phyloP scores from a whole-genome alignment of 2,888 invertebrate genomes.

The Drosophila paranaensis region DNA sequence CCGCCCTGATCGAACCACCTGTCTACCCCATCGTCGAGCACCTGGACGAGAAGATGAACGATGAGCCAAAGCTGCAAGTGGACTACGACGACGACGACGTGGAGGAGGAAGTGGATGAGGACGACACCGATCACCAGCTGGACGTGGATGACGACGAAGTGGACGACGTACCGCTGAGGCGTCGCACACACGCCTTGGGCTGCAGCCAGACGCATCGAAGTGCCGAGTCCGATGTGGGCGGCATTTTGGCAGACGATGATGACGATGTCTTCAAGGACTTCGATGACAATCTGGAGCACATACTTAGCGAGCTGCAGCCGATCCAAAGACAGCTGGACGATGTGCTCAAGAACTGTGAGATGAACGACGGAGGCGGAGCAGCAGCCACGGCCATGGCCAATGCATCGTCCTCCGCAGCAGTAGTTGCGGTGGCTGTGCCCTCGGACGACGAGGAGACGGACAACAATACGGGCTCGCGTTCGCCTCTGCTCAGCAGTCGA shows the following conservation, averaged over 20 bases:
- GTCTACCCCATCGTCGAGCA: conserved; percentile 94
- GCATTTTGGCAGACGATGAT: conserved; percentile 74
- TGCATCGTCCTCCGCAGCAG: neutral
- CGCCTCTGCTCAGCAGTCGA: conserved; percentile 87
- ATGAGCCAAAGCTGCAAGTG: conserved; percentile 85
- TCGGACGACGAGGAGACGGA: conserved; percentile 87
- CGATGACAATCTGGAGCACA: conserved; percentile 80
- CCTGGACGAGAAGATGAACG: conserved; percentile 88
- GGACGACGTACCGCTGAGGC: conserved; percentile 65
- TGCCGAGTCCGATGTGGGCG: conserved; percentile 80
- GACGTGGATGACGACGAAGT: conserved; percentile 84
- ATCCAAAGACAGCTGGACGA: conserved; percentile 75
- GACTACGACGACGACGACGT: conserved; percentile 53
- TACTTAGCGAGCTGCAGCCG: conserved; percentile 76
- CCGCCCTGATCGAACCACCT: conserved; percentile 80
- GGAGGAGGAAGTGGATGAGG: conserved; percentile 59
- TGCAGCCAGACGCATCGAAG: conserved; percentile 73
- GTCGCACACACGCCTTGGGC: conserved; percentile 71
- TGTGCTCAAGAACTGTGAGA: conserved; percentile 58
- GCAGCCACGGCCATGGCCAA: conserved; percentile 4
- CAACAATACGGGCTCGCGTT: conserved; percentile 88
- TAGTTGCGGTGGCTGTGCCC: conserved; percentile 10
- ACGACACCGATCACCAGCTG: conserved; percentile 85
- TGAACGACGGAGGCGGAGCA: neutral
- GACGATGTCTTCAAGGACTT: conserved; percentile 81